A percentile compares a stretch with the other conserved stretches of the same genome.
These are phyloP conservation scores for Galaxea fascicularis DNA, from an alignment of 92 coral and sea anemone genomes.

Conservation along the genomic window DNA sequence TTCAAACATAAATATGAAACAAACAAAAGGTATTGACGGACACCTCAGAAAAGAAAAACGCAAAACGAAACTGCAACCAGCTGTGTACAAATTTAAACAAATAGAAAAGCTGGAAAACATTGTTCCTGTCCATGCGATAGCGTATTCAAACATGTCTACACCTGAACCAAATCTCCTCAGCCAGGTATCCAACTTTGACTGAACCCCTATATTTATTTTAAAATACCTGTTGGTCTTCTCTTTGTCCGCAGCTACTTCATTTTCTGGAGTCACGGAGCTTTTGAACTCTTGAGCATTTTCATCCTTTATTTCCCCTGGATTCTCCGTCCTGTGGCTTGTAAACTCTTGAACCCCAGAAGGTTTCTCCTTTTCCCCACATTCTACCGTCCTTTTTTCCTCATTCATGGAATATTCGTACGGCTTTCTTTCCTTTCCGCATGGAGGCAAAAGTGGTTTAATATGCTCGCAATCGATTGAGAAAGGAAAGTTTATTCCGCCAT, in stretches of 20 bases:
- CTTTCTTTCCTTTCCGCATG: slow-evolving; percentile 55
- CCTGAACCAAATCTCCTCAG: not conserved
- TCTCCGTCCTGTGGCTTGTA: slow-evolving; percentile 36
- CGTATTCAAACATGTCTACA: not conserved
- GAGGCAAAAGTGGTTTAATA: slow-evolving; percentile 35
- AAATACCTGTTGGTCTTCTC: slow-evolving; percentile 51
- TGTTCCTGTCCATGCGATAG: no score
- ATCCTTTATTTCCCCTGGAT: slow-evolving; percentile 43
- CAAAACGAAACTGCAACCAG: not conserved
- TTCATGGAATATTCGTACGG: slow-evolving; percentile 57
- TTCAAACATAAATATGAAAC: not conserved
- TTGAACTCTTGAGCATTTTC: slow-evolving; percentile 40
- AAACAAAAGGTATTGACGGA: not conserved
- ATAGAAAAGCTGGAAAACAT: not conserved
- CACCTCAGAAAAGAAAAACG: not conserved
- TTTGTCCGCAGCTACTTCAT: slow-evolving; percentile 27
- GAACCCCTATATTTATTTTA: not conserved
- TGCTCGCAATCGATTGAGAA: slow-evolving; percentile 4
- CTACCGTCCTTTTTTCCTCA: slow-evolving; percentile 64
- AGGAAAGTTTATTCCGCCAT: slow-evolving; percentile 43
- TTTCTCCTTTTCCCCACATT: slow-evolving; percentile 62
- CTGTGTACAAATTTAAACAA: not conserved
- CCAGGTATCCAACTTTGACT: not conserved
- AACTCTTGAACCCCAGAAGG: slow-evolving; percentile 36
- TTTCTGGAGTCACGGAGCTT: slow-evolving; percentile 17